Percentiles rank a stretch among this genome's conserved stretches.
Evolutionary conservation across 2,797 vertebrate species (phyloP).

Genomic region (Psittacula echo): DNA sequence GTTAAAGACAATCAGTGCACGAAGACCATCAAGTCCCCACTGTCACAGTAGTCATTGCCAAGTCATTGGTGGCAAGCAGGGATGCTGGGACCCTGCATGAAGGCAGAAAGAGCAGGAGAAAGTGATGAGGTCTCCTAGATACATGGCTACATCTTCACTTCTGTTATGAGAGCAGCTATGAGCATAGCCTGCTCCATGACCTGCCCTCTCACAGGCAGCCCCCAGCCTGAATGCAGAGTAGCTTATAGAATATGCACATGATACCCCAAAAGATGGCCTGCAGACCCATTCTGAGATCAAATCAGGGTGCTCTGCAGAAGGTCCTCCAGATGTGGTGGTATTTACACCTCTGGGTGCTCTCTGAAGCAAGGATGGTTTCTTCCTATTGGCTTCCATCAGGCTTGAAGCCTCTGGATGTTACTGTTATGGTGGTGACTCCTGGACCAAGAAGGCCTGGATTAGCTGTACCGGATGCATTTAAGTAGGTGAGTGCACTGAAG

Average conservation of each 20-base stretch:
- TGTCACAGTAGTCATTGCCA: background rate
- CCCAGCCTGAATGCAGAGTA: background rate
- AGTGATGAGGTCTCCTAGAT: background rate
- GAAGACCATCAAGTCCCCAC: background rate
- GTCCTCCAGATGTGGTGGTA: background rate
- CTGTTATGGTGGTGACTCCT: background rate
- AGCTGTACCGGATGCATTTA: background rate
- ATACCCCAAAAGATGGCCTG: background rate
- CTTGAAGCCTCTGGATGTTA: background rate
- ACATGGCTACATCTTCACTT: background rate
- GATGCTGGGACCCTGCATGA: background rate
- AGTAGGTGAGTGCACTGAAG: background rate
- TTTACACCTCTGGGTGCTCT: background rate
- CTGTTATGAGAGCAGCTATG: fast-evolving
- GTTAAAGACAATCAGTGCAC: background rate
- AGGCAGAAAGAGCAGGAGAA: background rate
- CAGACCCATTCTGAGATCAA: background rate
- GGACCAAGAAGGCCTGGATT: background rate
- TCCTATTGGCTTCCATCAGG: background rate
- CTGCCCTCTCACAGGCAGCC: background rate
- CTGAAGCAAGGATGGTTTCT: background rate
- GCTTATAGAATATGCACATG: background rate
- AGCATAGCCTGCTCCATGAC: background rate
- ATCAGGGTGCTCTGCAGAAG: background rate
- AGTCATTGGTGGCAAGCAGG: background rate